Conservation (phyloP, 1,140 invertebrate genomes). For the Caerostris extrusa region DNA sequence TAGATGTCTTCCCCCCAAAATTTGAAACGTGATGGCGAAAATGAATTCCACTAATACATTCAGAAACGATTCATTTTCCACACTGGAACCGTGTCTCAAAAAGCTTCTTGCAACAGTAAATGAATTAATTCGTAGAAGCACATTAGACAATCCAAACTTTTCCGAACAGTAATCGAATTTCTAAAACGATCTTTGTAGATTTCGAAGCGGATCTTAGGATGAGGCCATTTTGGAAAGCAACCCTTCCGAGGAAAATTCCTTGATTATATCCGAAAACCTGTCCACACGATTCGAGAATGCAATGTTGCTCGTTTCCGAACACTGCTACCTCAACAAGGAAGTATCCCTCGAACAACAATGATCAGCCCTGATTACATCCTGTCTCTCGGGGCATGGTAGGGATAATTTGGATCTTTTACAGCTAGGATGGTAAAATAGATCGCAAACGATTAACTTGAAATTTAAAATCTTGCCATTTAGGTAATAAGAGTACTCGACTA, state of each 20-base stretch:
- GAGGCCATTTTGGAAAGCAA: background rate
- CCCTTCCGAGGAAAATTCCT: background rate
- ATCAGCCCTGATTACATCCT: constrained; percentile 46
- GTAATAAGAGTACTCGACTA: background rate
- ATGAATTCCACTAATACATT: background rate
- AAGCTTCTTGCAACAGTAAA: background rate
- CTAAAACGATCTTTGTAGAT: background rate
- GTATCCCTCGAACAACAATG: constrained; percentile 8
- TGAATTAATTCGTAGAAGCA: background rate
- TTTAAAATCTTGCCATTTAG: background rate
- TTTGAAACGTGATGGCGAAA: too few relatives aligned
- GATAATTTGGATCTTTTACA: background rate
- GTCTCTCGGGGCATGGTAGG: constrained; percentile 9
- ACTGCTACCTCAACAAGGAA: background rate
- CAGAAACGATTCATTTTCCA: background rate
- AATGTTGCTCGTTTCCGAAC: background rate
- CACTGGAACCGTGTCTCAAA: background rate
- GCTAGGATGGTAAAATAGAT: too few relatives aligned
- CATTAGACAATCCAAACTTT: background rate
- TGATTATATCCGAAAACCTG: background rate
- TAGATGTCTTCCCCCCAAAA: too few relatives aligned
- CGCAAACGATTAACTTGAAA: background rate
- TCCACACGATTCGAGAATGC: background rate
- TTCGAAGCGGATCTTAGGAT: background rate
- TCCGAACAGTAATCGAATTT: background rate